phyloP scores from a whole-genome alignment of 2,797 vertebrate genomes.

The Pseudotriccus pelzelni region DNA sequence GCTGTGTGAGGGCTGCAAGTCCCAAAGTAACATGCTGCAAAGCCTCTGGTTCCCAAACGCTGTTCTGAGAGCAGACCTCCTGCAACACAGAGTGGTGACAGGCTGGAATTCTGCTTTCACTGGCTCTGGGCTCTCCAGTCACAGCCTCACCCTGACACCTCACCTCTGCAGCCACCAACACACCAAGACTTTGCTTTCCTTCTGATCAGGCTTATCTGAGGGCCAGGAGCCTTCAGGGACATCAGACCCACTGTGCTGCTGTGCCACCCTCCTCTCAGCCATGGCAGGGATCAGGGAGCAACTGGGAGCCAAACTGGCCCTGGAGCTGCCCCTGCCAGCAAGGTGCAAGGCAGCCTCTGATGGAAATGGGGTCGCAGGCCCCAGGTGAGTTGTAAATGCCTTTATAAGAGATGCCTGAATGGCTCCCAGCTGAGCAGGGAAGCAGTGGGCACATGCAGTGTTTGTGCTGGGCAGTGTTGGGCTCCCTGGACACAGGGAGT shows the following conservation, averaged over 20 bases:
- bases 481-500: background rate
- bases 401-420: background rate
- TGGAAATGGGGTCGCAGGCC: rapidly evolving
- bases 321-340: background rate
- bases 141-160: background rate
- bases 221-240: background rate
- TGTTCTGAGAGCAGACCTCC: background rate
- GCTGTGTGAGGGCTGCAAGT: background rate
- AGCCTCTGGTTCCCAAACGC: background rate
- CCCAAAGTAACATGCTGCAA: background rate
- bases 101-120: background rate
- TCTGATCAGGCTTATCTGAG: background rate
- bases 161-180: background rate
- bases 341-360: background rate
- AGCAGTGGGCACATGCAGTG: rapidly evolving
- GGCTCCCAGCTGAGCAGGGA: background rate
- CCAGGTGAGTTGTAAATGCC: background rate
- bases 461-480: background rate
- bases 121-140: background rate
- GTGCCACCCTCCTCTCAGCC: background rate
- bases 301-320: background rate
- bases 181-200: background rate
- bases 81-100: background rate
- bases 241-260: background rate
- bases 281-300: background rate